These are phyloP conservation scores for Lathamus discolor DNA, from an alignment of 2,113 vertebrate genomes.

Conservation along the genomic window DNA sequence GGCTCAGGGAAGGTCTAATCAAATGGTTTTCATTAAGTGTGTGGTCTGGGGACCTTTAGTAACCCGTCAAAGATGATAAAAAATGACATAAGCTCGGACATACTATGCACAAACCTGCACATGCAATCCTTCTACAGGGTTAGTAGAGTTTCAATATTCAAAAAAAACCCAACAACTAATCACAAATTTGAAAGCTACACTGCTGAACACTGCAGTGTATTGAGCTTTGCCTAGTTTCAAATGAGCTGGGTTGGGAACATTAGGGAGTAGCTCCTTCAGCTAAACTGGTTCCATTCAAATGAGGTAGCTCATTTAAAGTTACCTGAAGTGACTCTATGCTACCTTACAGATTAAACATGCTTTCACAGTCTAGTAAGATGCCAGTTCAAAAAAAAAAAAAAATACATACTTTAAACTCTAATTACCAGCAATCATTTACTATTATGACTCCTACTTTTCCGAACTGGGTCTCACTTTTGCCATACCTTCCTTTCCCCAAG, in stretches of 20 bases:
- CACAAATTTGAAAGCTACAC: neutral
- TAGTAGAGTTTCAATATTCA: neutral
- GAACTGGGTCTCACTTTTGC: neutral
- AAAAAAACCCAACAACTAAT: neutral
- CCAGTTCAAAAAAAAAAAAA: neutral
- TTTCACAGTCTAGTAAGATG: neutral
- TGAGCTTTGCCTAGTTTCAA: neutral
- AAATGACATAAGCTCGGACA: neutral
- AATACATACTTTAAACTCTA: neutral
- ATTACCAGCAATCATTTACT: neutral
- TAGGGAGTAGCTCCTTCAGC: neutral
- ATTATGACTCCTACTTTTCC: neutral
- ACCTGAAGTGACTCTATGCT: constrained; percentile 18
- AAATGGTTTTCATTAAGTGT: neutral
- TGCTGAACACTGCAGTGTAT: rapidly evolving
- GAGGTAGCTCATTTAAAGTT: constrained; percentile 26
- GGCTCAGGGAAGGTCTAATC: neutral
- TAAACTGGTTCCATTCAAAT: constrained; percentile 30
- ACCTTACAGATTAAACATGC: neutral
- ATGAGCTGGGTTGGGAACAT: neutral
- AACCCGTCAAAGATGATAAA: neutral
- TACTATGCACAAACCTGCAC: neutral
- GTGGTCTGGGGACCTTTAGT: neutral
- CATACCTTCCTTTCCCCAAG: neutral
- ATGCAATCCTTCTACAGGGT: neutral